Evolutionary conservation across 2,113 vertebrate genomes (phyloP), one percentile per base, ranked within the genome.

Genomic region (Gobius niger): DNA sequence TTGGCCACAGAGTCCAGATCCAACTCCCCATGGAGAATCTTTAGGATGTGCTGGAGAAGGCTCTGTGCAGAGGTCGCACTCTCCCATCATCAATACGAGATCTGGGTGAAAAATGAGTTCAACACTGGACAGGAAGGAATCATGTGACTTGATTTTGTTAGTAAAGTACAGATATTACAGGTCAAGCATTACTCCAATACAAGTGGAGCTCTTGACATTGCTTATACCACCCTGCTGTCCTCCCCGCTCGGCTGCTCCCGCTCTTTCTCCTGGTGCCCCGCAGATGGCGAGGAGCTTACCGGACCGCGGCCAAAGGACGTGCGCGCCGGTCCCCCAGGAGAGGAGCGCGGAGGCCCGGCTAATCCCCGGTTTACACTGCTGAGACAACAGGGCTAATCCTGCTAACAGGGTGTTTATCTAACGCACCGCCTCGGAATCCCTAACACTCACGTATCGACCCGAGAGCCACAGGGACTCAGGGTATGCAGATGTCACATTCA

Each of bases 361-460:
- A 92, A 92, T 91, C 89, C 87, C 8, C 15, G 86, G 91, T 93
- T 93, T 93, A 91, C 80, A 88, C 86, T 90, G 89, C 88, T 91
- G 89, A 88, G 85, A 91, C 90, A 93, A 92, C 91, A 91, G 67
- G 82, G 86, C 85, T 93, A 93, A 93, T 92, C 92, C 91, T 84
- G 59, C 88, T 90, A 92, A 92, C 85, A 85, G 87, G 88, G 88
- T 93, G 91, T 93, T 92, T 93, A 92, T 91, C 89, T 90, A 90
- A 84, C 86, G 82, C 71, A 82, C 18, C 52, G 79, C 73, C 42
- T 6, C 67, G 85, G 88, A 93, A 91, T 92, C 89, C 89, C 68
- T 70, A 90, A 88, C 88, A 86, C 87, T 81, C 75, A 85, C 67
- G 72, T 90, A 92, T 93, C 90, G 91, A 92, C 89, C 83, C 66